Percentiles rank a stretch among this genome's conserved stretches.
Evolutionary conservation across 1,140 invertebrate species (phyloP).

Genomic region (Planococcus citri): DNA sequence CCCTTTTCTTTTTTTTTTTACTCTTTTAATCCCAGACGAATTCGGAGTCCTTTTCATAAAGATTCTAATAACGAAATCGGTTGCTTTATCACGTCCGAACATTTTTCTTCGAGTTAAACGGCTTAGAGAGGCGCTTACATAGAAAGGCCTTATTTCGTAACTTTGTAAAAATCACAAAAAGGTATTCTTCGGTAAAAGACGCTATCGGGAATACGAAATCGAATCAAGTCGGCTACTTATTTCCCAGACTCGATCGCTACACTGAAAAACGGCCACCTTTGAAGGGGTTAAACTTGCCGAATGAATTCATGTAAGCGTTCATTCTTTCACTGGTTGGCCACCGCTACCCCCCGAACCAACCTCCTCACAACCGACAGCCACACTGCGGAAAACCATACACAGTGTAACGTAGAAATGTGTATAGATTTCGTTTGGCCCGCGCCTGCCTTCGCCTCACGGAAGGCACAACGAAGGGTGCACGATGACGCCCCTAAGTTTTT

Average conservation of each 20-base stretch:
- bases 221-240: conserved; percentile 2
- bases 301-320: not conserved
- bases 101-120: conserved; percentile 7
- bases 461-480: not conserved
- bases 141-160: not conserved
- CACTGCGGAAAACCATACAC: too few species aligned
- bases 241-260: not conserved
- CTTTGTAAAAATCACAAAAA: conserved; percentile 8
- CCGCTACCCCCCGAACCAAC: too few species aligned
- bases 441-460: not conserved
- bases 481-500: conserved; percentile 14
- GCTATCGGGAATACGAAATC: conserved; percentile 6
- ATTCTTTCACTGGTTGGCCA: too few species aligned
- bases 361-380: too few species aligned
- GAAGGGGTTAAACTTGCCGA: not conserved
- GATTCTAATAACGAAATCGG: conserved; percentile 6
- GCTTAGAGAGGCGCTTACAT: not conserved
- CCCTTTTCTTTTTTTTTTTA: not conserved
- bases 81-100: conserved; percentile 6
- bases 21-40: not conserved
- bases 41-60: conserved; percentile 3
- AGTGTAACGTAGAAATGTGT: too few species aligned
- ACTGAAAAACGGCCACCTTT: conserved; percentile 2
- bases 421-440: too few species aligned
- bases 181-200: not conserved